Evolutionary conservation across 2,888 invertebrate genomes (phyloP), one percentile per base, ranked within the genome.

Genomic region (Cheilosia vernalis): DNA sequence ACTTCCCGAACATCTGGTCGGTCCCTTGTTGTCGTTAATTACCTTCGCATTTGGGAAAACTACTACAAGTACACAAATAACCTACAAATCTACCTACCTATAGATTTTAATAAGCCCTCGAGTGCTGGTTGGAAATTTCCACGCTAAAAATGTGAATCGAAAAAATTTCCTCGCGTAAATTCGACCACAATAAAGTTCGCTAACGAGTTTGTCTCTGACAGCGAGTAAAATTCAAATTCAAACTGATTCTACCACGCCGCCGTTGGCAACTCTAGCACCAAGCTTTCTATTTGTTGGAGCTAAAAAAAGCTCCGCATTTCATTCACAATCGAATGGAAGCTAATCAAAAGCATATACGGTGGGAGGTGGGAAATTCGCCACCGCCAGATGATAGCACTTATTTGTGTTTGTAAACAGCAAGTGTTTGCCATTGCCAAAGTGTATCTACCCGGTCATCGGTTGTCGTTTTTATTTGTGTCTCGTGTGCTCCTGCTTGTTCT

Each of bases 341-440:
- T 15, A 49, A 67, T 56, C 27, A 56, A 70, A 76, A 70, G 69
- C 73, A 53, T 61, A 30, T 3, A 1, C 37, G 37, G 13, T 37
- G 37, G 37, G 37, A n/a, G 33, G 33, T 61, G 78, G 53, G 61
- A 84, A 79, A 74, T 60, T 55, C 55, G 47, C 61, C 53, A 78
- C 70, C 74, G 53, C 51, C 47, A 69, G 44, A 49, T 44, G 61
- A 69, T 64, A 58, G 49, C 74, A 69, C 73, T 49, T 44, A 76
- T 24, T 70, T 76, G 69, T 76, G 49, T 74, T 76, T 84, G 61
- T 80, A 66, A 80, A 76, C 84, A 85, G 30, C 24, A 69, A 60
- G 42, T 69, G 19, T 70, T 72, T 47, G 61, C 66, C 76, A 81
- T 61, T 70, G 60, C 69, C 70, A 66, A 60, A 85, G 64, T 58